Percentiles rank a stretch among this genome's conserved stretches.
Conservation (phyloP, 2,113 vertebrate species). For the Globicephala melas region DNA sequence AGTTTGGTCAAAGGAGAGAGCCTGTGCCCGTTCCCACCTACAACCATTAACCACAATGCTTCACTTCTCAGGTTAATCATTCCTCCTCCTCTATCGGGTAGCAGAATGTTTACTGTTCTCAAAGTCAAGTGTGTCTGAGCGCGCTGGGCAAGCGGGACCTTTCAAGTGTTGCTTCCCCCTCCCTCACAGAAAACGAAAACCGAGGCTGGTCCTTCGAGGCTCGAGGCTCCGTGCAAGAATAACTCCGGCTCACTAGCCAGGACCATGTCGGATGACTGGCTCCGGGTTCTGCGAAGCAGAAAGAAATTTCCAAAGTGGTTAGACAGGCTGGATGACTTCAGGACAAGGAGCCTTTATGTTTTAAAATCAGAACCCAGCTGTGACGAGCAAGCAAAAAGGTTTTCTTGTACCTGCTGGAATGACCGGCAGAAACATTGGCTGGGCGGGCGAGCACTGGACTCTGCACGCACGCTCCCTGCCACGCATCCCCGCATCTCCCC, state of each 20-base stretch:
- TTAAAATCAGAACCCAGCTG: neutral
- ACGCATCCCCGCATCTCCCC: too few species aligned
- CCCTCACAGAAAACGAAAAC: neutral
- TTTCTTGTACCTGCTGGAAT: neutral
- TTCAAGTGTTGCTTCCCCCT: neutral
- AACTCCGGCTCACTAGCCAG: neutral
- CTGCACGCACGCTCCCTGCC: neutral
- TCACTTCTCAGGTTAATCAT: neutral
- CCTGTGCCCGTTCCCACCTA: neutral
- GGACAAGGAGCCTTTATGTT: constrained; percentile 66
- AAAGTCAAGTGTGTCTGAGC: neutral
- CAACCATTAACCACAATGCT: neutral
- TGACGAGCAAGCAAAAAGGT: neutral
- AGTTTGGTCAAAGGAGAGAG: neutral
- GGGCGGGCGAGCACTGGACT: neutral
- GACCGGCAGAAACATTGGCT: neutral
- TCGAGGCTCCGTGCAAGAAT: neutral
- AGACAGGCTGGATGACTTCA: constrained; percentile 53
- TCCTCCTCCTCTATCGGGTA: too few species aligned
- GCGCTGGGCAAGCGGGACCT: too few species aligned
- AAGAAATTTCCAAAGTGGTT: constrained; percentile 42
- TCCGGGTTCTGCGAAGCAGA: neutral
- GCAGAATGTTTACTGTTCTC: neutral
- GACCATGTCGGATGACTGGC: neutral
- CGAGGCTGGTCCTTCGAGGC: neutral